Evolutionary conservation across 53 echinoderm and acorn worm species (phyloP), one percentile per base, ranked within the genome.

Genomic region (Astropecten irregularis): DNA sequence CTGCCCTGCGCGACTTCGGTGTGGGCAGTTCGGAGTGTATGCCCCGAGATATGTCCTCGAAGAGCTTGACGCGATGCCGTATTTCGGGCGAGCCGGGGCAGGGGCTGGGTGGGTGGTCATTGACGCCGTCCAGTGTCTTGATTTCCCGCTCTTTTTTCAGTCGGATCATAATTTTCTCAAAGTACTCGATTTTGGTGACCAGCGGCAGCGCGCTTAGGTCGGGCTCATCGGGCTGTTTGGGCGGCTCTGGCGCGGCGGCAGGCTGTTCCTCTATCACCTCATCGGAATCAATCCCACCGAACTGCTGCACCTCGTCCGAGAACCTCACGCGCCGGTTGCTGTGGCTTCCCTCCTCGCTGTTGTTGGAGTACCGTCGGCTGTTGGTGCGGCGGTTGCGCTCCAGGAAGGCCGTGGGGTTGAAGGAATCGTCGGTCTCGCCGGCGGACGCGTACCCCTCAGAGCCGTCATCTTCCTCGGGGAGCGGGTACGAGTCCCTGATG

Each of bases 381-480:
- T 61, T 84, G 37, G 86, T 40, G 29, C 86, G 86, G 32, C 95
- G 83, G 69, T 95, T 95, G 36, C 95, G 71, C 53, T 95, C 95
- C 16, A 95, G 72, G 64, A 92, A 95, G 18, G 92, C 84, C 19
- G 92, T 92, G 3, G 95, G 95, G 62, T 95, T 95, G 73, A 95
- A 95, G 36, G 91, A 91, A 22, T 90, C 90, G 39, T 95, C 95
- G 34, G 91, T 73, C 47, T 95, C 95, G 20, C 91, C 89, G 8
- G 91, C 95, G 14, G 95, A 95, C 3, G 89, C 95, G 69, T 95
- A 95, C 11, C 95, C 95, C 44, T 95, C 95, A 1, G 95, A 95
- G 2, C 91, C 95, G 73, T 95, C 95, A 55, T 95, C 95, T 68
- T 95, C 95, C 49, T 95, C 89, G 1, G 95, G 95, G 16, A 95